Evolutionary conservation across 1,140 invertebrate species (phyloP).

Genomic region (Microplitis demolitor): DNA sequence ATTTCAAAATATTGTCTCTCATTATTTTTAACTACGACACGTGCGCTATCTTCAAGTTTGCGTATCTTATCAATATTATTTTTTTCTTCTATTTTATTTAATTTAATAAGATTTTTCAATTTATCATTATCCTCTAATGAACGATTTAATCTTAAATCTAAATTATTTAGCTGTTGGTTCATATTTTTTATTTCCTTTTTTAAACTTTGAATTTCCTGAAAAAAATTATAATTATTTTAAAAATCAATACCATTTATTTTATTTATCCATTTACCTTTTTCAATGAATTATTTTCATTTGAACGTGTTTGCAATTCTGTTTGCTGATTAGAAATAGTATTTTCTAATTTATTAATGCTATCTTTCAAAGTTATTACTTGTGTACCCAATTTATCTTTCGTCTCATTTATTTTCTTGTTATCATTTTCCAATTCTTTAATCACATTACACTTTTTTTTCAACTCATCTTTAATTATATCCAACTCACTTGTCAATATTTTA

Average conservation of each 20-base stretch:
- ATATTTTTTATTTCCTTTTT: conserved; percentile 57
- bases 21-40: conserved; percentile 48
- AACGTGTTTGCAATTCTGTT: conserved; percentile 50
- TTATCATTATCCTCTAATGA: conserved; percentile 60
- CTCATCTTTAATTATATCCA: conserved; percentile 50
- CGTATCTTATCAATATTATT: conserved; percentile 56
- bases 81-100: conserved; percentile 60
- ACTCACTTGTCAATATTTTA: conserved; percentile 53
- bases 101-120: conserved; percentile 51
- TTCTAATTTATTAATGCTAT: conserved; percentile 56
- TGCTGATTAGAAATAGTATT: conserved; percentile 40
- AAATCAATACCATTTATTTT: not conserved
- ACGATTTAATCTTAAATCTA: conserved; percentile 58
- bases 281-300: conserved; percentile 51
- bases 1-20: conserved; percentile 61
- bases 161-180: conserved; percentile 46
- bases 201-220: conserved; percentile 11
- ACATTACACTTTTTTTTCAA: conserved; percentile 53
- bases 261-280: conserved; percentile 51
- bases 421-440: conserved; percentile 52
- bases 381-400: conserved; percentile 55
- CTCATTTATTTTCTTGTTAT: conserved; percentile 51
- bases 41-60: conserved; percentile 55
- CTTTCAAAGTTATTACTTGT: conserved; percentile 47
- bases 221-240: not conserved